Conservation (phyloP, 53 echinoderm and acorn worm species). For the Arbacia lixula region DNA sequence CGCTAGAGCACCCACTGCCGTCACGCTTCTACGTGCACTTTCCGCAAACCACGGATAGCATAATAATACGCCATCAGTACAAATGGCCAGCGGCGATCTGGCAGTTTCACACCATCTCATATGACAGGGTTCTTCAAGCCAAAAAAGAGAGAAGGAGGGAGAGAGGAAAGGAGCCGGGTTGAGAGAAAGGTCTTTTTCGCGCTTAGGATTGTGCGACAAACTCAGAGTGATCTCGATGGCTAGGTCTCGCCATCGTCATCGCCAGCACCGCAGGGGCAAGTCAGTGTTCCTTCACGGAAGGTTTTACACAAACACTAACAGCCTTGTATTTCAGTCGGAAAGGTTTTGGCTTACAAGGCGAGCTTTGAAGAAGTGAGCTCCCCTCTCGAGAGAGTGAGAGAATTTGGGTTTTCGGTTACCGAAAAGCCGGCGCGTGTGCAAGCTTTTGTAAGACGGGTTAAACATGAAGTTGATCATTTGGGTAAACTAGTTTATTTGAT, state of each 20-base stretch:
- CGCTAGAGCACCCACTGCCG: background rate
- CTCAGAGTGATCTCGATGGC: conserved; percentile 14
- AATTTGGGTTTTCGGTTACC: conserved; percentile 54
- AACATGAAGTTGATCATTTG: conserved; percentile 33
- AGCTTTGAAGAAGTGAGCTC: conserved; percentile 25
- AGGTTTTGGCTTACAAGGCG: conserved; percentile 39
- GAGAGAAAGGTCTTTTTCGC: conserved; percentile 9
- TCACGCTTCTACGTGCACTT: conserved; percentile 15
- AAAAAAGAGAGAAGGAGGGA: background rate
- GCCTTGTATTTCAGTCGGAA: conserved; percentile 48
- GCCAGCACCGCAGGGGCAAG: conserved; percentile 22
- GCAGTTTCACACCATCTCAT: conserved; percentile 8
- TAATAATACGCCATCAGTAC: conserved; percentile 36
- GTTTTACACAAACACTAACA: conserved; percentile 52
- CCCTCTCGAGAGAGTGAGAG: background rate
- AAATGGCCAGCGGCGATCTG: conserved; percentile 24
- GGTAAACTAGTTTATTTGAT: conserved; percentile 57
- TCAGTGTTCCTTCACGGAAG: conserved; percentile 28
- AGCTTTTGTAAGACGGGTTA: background rate
- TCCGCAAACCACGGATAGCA: conserved; percentile 1
- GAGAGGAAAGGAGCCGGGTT: background rate
- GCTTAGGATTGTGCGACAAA: background rate
- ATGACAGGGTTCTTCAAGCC: background rate
- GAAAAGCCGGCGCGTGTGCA: conserved; percentile 28
- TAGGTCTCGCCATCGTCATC: no score